A percentile compares a stretch with the other conserved stretches of the same genome.
phyloP scores from a whole-genome alignment of 2,888 invertebrate genomes.

The Spodoptera littoralis region DNA sequence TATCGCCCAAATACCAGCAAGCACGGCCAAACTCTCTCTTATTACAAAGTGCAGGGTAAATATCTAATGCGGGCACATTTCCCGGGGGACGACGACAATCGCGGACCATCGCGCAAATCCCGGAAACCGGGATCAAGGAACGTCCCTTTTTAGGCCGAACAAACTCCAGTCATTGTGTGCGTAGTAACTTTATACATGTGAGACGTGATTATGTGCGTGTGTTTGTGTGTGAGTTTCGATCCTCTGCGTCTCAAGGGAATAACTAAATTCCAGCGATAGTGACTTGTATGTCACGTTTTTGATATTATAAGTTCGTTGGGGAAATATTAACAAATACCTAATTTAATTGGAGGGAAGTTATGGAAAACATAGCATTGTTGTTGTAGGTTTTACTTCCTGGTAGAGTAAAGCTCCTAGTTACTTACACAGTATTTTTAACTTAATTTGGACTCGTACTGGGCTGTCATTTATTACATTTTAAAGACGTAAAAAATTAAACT shows the following conservation, averaged over 20 bases:
- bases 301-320: constrained; percentile 28
- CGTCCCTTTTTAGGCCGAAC: constrained; percentile 35
- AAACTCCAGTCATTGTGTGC: constrained; percentile 20
- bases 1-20: constrained; percentile 28
- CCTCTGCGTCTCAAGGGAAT: constrained; percentile 27
- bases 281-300: constrained; percentile 24
- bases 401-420: neutral
- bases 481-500: too few species aligned
- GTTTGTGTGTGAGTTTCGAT: constrained; percentile 19
- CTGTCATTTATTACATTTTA: too few species aligned
- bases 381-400: neutral
- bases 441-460: too few species aligned
- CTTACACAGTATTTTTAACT: too few species aligned
- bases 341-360: constrained; percentile 28
- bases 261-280: constrained; percentile 40
- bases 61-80: constrained; percentile 47
- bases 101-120: constrained; percentile 40
- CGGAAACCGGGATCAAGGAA: constrained; percentile 41
- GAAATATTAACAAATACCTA: constrained; percentile 23
- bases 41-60: constrained; percentile 50
- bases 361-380: neutral
- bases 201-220: neutral
- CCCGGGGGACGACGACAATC: constrained; percentile 42
- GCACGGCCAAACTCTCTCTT: constrained; percentile 31
- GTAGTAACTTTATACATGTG: neutral